A percentile compares a stretch with the other conserved stretches of the same genome.
These are phyloP conservation scores for Lagothrix lagotricha DNA, from an alignment of 2,797 vertebrate genomes.

Conservation along the genomic window DNA sequence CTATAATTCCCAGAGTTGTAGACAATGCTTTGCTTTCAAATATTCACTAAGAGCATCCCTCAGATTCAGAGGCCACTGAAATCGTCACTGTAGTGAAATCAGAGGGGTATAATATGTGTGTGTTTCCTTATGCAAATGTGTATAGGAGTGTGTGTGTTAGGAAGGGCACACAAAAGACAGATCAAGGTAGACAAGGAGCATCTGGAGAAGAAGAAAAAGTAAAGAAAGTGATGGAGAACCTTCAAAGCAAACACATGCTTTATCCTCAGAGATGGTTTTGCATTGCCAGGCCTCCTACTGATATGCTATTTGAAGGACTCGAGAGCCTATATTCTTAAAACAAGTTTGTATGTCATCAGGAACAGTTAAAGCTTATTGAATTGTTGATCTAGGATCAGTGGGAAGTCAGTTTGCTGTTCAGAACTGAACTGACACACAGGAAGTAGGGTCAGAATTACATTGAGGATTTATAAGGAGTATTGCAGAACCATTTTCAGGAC, in stretches of 20 bases:
- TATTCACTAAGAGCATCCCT: background rate
- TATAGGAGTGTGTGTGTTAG: background rate
- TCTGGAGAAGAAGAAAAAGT: background rate
- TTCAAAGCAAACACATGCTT: background rate
- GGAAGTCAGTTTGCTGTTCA: constrained; percentile 49
- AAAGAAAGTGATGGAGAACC: background rate
- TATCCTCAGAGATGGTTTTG: background rate
- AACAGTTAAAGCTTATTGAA: background rate
- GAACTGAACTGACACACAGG: background rate
- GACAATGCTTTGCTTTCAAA: constrained; percentile 25
- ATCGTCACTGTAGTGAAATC: background rate
- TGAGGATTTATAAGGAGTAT: background rate
- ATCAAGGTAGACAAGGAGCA: background rate
- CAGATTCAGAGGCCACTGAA: background rate
- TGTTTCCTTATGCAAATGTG: accelerated
- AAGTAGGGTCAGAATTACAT: background rate
- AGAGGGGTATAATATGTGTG: background rate
- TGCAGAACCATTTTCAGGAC: background rate
- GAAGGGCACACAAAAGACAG: background rate
- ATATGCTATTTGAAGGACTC: background rate
- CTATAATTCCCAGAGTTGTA: background rate
- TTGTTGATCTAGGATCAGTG: constrained; percentile 2
- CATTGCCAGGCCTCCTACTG: background rate
- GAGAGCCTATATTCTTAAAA: background rate
- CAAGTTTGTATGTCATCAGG: background rate